Base-by-base conservation (phyloP, 2,797 vertebrate genomes). In the Moxostoma hubbsi region DNA sequence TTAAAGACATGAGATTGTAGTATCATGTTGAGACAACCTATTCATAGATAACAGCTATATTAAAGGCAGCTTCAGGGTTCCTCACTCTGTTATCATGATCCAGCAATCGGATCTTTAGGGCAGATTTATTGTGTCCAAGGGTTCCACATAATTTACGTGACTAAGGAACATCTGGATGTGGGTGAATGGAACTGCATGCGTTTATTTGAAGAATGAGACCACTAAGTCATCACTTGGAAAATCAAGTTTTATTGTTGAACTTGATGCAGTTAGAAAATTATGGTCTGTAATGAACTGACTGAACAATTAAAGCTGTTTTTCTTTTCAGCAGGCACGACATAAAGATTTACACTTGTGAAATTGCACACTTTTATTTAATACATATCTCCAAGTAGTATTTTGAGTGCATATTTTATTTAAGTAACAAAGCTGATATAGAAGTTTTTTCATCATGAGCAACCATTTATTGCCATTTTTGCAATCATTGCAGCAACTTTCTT, bases 81-180 rank as follows among this genome's bases (percentile, higher is more conserved):
- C 47, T 57, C 9, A 51, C 43, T 55, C 6, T 70, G 67, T 55
- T 46, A 46, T 57, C 75, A 50, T 63, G 12, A 18, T 79, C 18
- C 2, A 46, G 46, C 11, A 11, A 47, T 63, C 69, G 9, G 15
- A 12, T 50, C 5, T 71, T 63, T n/a, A 36, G 43, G 12, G 51
- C 63, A 78, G 67, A 71, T 55, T 36, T 75, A 75, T 55, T 10
- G 62, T 61, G 63, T 81, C 45, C 13, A 46, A 68, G 46, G 15
- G 55, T 49, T 68, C 15, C 13, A 16, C 8, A 11, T 43, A 12
- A 11, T 43, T 49, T 16, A 11, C 55, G 24, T 53, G 16, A 62
- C 62, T 59, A 45, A 53, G 46, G 24, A 58, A 24, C 12, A 53
- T 75, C 46, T 76, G 67, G 6, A 58, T 65, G 53, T n/a, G 11